A percentile compares a stretch with the other conserved stretches of the same genome.
phyloP scores from a whole-genome alignment of 2,797 vertebrate genomes.

The Poeciliopsis paucimaculata region DNA sequence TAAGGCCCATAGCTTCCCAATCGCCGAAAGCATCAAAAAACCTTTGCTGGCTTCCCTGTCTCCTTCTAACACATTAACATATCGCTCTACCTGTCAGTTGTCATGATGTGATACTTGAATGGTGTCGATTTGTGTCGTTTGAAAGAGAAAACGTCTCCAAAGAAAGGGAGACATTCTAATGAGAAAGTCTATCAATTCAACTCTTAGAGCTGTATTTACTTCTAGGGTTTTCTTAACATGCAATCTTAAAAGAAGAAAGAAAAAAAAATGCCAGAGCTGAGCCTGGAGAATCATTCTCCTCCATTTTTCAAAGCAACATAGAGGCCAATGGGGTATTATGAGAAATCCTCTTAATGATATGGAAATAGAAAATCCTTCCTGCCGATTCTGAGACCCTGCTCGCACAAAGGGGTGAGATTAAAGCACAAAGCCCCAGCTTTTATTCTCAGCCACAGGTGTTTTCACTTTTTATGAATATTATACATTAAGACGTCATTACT shows the following conservation, averaged over 20 bases:
- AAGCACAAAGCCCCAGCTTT: constrained; percentile 56
- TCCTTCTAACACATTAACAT: background rate
- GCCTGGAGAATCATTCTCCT: constrained; percentile 56
- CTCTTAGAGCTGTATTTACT: constrained; percentile 33
- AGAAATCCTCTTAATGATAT: constrained; percentile 79
- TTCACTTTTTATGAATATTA: constrained; percentile 36
- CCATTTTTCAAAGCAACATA: constrained; percentile 69
- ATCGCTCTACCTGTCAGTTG: background rate
- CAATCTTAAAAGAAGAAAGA: constrained; percentile 50
- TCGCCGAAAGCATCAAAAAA: background rate
- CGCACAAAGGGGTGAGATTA: constrained; percentile 67
- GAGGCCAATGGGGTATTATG: constrained; percentile 76
- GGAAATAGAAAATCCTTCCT: constrained; percentile 75
- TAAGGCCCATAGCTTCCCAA: background rate
- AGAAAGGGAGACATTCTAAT: constrained; percentile 1
- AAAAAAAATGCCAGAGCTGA: constrained; percentile 39
- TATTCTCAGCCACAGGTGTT: constrained; percentile 54
- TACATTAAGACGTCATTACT: constrained; percentile 32
- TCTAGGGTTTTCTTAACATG: constrained; percentile 37
- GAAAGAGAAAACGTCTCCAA: background rate
- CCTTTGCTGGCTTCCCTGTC: background rate
- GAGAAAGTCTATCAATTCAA: constrained; percentile 28
- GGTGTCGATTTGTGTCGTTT: background rate
- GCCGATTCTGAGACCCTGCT: constrained; percentile 55
- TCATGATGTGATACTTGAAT: background rate